Evolutionary conservation across 2,797 vertebrate genomes (phyloP).

Genomic region (Gymnopithys bicolor): DNA sequence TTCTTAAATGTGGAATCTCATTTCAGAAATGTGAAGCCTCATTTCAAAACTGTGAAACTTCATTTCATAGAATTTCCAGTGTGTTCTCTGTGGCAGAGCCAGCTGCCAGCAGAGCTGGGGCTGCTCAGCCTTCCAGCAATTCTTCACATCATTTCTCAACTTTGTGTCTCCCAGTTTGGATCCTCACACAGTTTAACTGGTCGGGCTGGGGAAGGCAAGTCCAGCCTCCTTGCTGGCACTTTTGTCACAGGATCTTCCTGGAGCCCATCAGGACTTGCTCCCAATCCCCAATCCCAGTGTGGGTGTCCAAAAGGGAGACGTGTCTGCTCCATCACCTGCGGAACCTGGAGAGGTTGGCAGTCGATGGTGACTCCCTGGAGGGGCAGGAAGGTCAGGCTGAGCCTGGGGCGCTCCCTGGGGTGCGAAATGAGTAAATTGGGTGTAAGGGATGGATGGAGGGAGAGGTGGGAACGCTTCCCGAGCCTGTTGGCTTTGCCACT

Average conservation of each 20-base stretch:
- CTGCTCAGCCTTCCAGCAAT: background rate
- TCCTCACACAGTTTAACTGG: rapidly evolving
- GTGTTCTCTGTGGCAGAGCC: background rate
- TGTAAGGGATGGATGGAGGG: too few species aligned
- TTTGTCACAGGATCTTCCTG: background rate
- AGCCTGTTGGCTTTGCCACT: background rate
- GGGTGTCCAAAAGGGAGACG: background rate
- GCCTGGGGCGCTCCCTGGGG: background rate
- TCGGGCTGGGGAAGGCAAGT: background rate
- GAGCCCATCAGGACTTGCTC: background rate
- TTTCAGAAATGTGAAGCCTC: background rate
- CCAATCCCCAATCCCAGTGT: background rate
- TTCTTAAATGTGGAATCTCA: background rate
- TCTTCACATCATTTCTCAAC: background rate
- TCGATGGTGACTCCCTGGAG: background rate
- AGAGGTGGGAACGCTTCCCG: background rate
- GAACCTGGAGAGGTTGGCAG: background rate
- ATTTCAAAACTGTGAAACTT: background rate
- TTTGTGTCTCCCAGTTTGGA: background rate
- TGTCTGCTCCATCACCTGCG: background rate
- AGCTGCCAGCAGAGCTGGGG: background rate
- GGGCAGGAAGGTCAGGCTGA: background rate
- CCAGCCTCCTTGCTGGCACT: rapidly evolving
- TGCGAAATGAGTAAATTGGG: rapidly evolving
- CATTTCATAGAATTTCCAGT: background rate